Base-by-base conservation (phyloP, 2,113 vertebrate species). In the Acanthochromis polyacanthus region DNA sequence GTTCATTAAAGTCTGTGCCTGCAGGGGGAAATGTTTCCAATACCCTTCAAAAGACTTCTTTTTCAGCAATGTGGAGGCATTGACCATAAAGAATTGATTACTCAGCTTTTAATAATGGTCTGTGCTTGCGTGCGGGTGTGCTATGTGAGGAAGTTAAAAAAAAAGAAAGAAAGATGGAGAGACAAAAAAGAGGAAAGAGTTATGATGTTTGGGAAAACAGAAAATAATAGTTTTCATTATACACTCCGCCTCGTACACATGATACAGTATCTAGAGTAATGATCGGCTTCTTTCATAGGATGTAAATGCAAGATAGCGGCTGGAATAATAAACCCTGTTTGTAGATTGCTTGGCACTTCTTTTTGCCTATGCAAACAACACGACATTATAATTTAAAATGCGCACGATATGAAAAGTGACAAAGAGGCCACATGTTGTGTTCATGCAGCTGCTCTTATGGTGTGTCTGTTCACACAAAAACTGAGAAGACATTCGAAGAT, bases 41-140 rank as follows among this genome's bases (percentile, higher is more conserved):
- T 87, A 88, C 83, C 86, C 80, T 90, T 91, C 80, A 87, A 88
- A 91, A 87, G 72, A 76, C 72, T 89, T 85, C 46, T 76, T 86
- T 88, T 86, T 83, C 78, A 86, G 74, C 89, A 88, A 71, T 78
- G 80, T 74, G 72, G 82, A 88, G 50, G 79, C 89, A 82, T 25
- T 85, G 84, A 85, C 88, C 85, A 83, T 85, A 91, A 87, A 92
- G 82, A 89, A 87, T 85, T 84, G 84, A 88, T 91, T 85, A 86
- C 85, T 88, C 89, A 87, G 81, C 86, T 81, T 81, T 88, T 85
- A 86, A 83, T 76, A 78, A 84, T 71, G 67, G 71, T 60, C n/a
- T 25, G 57, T 57, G 43, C 0, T 16, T 30, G 55, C n/a, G 23
- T 16, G 48, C 17, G 12, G 10, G 38, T 11, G 38, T 11, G 12